Conservation (phyloP, 2,888 invertebrate species). For the Alviniconcha strummeri region DNA sequence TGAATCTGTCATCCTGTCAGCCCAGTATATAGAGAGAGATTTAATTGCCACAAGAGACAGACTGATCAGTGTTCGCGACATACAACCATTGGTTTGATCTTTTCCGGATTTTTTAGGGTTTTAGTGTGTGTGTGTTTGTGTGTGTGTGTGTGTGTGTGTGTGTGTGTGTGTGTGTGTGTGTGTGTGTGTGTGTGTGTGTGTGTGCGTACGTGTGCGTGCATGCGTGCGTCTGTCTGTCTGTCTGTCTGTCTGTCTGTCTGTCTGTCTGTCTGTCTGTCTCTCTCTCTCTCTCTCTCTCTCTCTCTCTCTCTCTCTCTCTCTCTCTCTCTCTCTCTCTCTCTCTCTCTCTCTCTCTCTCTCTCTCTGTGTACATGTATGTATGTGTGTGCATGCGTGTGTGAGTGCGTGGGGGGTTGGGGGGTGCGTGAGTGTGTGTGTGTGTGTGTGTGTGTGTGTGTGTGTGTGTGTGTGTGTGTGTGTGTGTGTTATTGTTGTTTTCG, state of each 20-base stretch:
- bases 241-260: background rate
- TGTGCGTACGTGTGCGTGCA: background rate
- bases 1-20: too few species aligned
- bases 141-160: too few species aligned
- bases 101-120: too few species aligned
- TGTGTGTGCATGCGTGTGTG: background rate
- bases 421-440: background rate
- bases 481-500: too few species aligned
- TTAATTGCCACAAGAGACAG: too few species aligned
- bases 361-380: background rate
- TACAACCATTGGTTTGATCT: too few species aligned
- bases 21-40: too few species aligned
- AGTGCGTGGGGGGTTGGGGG: background rate
- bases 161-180: background rate
- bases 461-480: too few species aligned
- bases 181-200: background rate
- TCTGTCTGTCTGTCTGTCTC: background rate
- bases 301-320: conserved; percentile 11
- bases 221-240: background rate
- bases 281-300: conserved; percentile 3
- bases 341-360: background rate
- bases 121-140: too few species aligned
- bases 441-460: too few species aligned
- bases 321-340: background rate
- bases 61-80: too few species aligned